Evolutionary conservation across 2,888 invertebrate species (phyloP).

Genomic region (Nasonovia ribisnigri): DNA sequence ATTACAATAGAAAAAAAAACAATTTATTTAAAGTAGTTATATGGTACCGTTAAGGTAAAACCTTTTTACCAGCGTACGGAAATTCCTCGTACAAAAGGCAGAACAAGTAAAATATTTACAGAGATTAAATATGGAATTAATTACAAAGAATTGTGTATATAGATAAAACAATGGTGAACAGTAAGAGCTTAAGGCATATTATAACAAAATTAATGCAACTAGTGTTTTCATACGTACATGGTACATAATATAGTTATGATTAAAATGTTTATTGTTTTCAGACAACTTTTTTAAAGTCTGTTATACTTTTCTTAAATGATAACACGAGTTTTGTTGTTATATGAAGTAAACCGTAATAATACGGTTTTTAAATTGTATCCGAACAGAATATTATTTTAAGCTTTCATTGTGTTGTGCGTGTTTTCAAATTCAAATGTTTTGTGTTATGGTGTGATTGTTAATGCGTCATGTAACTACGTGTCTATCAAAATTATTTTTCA

Average conservation of each 20-base stretch:
- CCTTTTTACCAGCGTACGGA: not conserved
- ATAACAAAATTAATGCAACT: not conserved
- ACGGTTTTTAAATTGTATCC: not conserved
- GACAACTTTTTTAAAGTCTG: slow-evolving; percentile 19
- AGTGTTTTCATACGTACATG: not conserved
- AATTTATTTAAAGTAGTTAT: not conserved
- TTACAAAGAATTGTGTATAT: not conserved
- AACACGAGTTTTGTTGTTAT: not conserved
- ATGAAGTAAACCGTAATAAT: not conserved
- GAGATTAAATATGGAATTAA: slow-evolving; percentile 15
- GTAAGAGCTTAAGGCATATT: not conserved
- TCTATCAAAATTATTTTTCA: not conserved
- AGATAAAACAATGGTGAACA: slow-evolving; percentile 21
- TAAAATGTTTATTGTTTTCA: not conserved
- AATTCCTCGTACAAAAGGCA: not conserved
- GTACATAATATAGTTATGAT: not conserved
- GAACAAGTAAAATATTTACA: slow-evolving; percentile 17
- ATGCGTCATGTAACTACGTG: not conserved
- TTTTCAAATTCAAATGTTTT: not conserved
- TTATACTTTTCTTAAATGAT: slow-evolving; percentile 18
- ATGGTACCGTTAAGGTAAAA: no score
- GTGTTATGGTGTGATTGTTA: not conserved
- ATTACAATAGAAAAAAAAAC: slow-evolving; percentile 17
- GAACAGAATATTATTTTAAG: not conserved
- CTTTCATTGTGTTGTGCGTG: not conserved